Base-by-base conservation (phyloP, 2,888 invertebrate genomes). In the Tenthredo amoena region DNA sequence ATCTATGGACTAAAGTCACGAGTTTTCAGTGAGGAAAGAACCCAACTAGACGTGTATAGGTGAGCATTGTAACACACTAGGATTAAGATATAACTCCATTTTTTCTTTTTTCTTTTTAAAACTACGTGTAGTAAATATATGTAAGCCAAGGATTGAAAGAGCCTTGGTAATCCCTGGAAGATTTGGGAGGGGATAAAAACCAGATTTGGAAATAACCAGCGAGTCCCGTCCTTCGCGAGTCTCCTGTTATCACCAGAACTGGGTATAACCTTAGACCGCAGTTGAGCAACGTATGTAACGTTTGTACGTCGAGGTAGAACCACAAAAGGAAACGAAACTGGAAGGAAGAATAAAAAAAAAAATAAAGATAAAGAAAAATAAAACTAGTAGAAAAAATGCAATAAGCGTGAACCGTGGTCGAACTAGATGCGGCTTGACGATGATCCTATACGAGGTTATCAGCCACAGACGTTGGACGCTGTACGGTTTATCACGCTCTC, bases 361-460 rank as follows among this genome's bases (percentile, higher is more conserved):
- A 18, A 18, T 18, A 21, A 43, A 43, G 34, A 15, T 2, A 31
- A 10, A 5, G 10, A 5, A 26, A 34, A 55, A 55, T n/a, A 15
- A 68, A 26, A 26, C 7, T 31, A 21, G 26, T 31, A 34, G 68
- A 68, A 34, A 21, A 81, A 65, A 18, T 43, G 62, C 62, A 47
- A 55, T 55, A n/a, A 77, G 74, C 74, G 47, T 55, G 37, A 58
- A 62, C 34, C 62, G 81, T 62, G 58, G 62, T 34, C 40, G 21
- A 81, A 37, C 81, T 40, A 81, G 68, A 68, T 71, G 83, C 71
- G 43, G 83, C 65, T 21, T 21, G 68, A 68, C 47, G 83, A 68
- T 83, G 9, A 40, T 40, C 77, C 47, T 21, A 77, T 74, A 43
- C n/a, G 83, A 31, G 83, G 83, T 83, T 83, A 83, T 83, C 83